Conservation (phyloP, 2,113 vertebrate species). For the Callorhinus ursinus region DNA sequence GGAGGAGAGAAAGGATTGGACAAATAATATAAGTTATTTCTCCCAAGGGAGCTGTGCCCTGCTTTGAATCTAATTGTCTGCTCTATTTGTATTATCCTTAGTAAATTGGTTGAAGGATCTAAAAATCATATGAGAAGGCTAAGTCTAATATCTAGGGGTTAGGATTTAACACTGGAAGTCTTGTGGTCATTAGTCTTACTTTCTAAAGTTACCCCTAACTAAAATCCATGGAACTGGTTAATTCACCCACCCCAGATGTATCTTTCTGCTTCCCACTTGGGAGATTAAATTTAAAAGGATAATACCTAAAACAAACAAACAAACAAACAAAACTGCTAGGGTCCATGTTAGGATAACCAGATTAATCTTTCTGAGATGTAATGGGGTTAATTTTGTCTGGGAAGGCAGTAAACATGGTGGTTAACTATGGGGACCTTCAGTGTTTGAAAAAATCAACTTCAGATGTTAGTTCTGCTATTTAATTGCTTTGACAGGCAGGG, state of each 20-base stretch:
- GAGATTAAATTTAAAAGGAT: constrained; percentile 29
- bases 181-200: neutral
- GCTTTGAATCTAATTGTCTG: constrained; percentile 65
- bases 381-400: constrained; percentile 12
- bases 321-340: neutral
- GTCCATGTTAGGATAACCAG: constrained; percentile 10
- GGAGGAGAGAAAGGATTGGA: neutral
- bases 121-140: neutral
- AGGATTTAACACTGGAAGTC: neutral
- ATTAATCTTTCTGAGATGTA: constrained; percentile 31
- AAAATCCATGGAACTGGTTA: constrained; percentile 1
- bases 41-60: constrained; percentile 34
- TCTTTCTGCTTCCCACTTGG: neutral
- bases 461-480: neutral
- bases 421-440: neutral
- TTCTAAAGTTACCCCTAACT: constrained; percentile 9
- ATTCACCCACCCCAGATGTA: neutral
- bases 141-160: neutral
- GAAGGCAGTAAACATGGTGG: neutral
- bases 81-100: constrained; percentile 46
- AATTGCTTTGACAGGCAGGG: neutral
- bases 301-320: neutral
- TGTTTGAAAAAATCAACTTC: neutral
- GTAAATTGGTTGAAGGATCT: constrained; percentile 9
- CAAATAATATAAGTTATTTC: constrained; percentile 28